Conservation (phyloP, 2,888 invertebrate genomes). For the Ichneumoninae sp. region DNA sequence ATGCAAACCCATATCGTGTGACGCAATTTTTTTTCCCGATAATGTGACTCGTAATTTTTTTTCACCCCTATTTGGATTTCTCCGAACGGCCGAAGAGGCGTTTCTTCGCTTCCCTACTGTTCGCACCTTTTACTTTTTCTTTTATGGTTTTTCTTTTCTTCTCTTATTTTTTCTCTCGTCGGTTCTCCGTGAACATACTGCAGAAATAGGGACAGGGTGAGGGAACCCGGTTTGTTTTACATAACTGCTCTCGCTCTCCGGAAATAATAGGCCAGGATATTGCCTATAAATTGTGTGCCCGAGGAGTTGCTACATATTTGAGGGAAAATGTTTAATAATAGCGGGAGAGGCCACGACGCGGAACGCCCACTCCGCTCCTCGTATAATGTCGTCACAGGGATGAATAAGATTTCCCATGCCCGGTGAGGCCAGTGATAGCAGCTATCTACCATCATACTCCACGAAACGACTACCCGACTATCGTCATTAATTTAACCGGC, state of each 20-base stretch:
- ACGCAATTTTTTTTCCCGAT: constrained; percentile 2
- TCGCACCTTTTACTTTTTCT: neutral
- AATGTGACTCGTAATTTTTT: constrained; percentile 19
- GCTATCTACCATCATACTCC: constrained; percentile 20
- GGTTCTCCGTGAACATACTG: constrained; percentile 30
- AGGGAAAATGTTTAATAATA: constrained; percentile 69
- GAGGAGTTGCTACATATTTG: constrained; percentile 67
- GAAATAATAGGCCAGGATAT: constrained; percentile 71
- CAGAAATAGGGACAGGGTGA: constrained; percentile 35
- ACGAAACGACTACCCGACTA: constrained; percentile 40
- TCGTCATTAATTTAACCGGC: constrained; percentile 57
- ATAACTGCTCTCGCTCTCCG: constrained; percentile 66
- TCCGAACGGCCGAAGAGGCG: neutral
- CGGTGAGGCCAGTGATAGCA: constrained; percentile 44
- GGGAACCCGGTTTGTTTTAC: constrained; percentile 66
- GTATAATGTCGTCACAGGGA: constrained; percentile 62
- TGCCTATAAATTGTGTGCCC: constrained; percentile 65
- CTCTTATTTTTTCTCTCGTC: constrained; percentile 2
- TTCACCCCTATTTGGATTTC: neutral
- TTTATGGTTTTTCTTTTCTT: constrained; percentile 12
- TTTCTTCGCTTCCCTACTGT: constrained; percentile 23
- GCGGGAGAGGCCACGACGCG: constrained; percentile 60
- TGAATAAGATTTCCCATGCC: constrained; percentile 66
- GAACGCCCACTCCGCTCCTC: constrained; percentile 61
- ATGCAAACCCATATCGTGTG: constrained; percentile 19